These are phyloP conservation scores for Erpobdella octoculata DNA, from an alignment of 2,888 invertebrate species.

Conservation along the genomic window DNA sequence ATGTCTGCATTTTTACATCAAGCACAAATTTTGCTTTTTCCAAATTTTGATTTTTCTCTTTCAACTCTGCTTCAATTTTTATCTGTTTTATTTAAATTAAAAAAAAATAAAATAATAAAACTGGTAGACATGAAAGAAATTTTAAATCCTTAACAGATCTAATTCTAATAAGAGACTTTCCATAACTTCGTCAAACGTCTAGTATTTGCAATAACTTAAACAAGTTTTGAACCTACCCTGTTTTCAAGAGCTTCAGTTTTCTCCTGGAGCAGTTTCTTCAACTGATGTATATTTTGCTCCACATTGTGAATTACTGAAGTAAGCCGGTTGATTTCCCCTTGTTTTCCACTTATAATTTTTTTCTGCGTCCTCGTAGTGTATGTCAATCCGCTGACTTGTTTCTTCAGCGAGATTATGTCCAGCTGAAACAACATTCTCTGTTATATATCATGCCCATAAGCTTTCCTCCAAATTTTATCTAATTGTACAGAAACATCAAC, in stretches of 20 bases:
- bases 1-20: slow-evolving; percentile 14
- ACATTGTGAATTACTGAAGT: slow-evolving; percentile 2
- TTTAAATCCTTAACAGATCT: background rate
- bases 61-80: slow-evolving; percentile 19
- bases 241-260: slow-evolving; percentile 24
- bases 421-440: too few species aligned
- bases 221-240: background rate
- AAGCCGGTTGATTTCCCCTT: slow-evolving; percentile 8
- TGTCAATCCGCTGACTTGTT: background rate
- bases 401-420: slow-evolving; percentile 14
- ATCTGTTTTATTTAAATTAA: background rate
- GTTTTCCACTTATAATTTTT: background rate
- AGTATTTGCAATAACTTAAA: background rate
- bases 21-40: slow-evolving; percentile 24
- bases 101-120: background rate
- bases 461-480: too few species aligned
- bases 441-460: too few species aligned
- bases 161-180: background rate
- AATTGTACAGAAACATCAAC: too few species aligned
- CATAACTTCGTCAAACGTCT: background rate
- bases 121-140: background rate
- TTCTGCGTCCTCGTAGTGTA: slow-evolving; percentile 17
- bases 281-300: slow-evolving; percentile 14
- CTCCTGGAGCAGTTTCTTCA: slow-evolving; percentile 23
- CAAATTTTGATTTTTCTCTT: slow-evolving; percentile 15